These are phyloP conservation scores for Iselma pallidipennis DNA, from an alignment of 2,888 invertebrate genomes.

Conservation along the genomic window DNA sequence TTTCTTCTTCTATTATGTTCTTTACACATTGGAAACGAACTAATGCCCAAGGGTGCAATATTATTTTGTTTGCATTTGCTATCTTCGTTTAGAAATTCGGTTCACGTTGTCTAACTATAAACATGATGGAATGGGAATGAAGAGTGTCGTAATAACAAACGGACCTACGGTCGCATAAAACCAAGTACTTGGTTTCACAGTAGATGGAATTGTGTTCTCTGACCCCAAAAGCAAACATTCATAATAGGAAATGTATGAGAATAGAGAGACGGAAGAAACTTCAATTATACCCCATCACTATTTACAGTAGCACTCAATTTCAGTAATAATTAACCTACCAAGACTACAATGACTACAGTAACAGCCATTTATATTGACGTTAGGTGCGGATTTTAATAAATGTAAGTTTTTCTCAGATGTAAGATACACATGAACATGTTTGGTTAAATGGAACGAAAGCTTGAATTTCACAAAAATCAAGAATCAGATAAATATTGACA, in stretches of 20 bases:
- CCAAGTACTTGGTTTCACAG: not conserved
- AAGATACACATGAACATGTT: not conserved
- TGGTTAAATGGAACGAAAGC: not conserved
- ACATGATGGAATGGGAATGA: not conserved
- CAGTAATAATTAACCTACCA: conserved; percentile 1
- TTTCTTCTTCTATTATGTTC: too few species aligned
- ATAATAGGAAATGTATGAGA: conserved; percentile 26
- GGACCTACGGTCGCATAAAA: not conserved
- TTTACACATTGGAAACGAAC: not conserved
- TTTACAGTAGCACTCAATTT: conserved; percentile 21
- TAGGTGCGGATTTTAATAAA: too few species aligned
- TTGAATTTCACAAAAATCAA: too few species aligned
- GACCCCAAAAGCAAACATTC: conserved; percentile 25
- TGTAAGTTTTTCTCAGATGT: too few species aligned
- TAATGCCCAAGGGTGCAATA: conserved; percentile 8
- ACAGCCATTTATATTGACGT: not conserved
- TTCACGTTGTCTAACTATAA: conserved; percentile 4
- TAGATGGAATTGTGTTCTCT: not conserved
- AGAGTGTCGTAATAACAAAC: not conserved
- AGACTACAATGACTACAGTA: not conserved
- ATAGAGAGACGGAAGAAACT: conserved; percentile 17
- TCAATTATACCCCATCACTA: conserved; percentile 20
- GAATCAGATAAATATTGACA: too few species aligned
- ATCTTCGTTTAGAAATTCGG: conserved; percentile 1
- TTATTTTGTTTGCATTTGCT: conserved; percentile 1